These are phyloP conservation scores for Catamblyrhynchus diadema DNA, from an alignment of 2,797 vertebrate species.

Conservation along the genomic window DNA sequence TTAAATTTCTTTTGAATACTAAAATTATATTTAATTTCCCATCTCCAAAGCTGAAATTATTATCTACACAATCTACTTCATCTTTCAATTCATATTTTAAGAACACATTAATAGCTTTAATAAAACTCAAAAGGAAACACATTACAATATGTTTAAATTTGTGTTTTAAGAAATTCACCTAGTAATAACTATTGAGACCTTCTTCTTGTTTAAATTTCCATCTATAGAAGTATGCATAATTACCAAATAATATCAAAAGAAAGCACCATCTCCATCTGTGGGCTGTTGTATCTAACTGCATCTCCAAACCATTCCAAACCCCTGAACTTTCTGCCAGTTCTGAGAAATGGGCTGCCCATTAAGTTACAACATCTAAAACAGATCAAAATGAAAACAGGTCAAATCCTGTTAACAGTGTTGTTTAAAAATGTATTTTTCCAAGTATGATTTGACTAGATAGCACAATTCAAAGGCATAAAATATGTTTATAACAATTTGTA, in stretches of 20 bases:
- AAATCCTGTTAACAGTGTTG: background rate
- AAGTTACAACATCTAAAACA: background rate
- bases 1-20: background rate
- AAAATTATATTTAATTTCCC: background rate
- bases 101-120: background rate
- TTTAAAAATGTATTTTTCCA: background rate
- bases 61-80: background rate
- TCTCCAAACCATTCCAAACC: background rate
- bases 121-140: background rate
- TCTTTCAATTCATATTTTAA: background rate
- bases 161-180: background rate
- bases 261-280: slow-evolving; percentile 32
- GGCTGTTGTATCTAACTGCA: background rate
- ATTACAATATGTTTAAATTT: background rate
- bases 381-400: background rate
- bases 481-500: background rate
- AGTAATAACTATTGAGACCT: background rate
- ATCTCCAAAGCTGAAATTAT: background rate
- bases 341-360: background rate
- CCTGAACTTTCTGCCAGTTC: background rate
- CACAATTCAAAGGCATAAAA: background rate
- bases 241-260: background rate
- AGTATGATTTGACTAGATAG: background rate
- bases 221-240: background rate
- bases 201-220: background rate